Base-by-base conservation (phyloP, 2,113 vertebrate species). In the Dasypus novemcinctus region DNA sequence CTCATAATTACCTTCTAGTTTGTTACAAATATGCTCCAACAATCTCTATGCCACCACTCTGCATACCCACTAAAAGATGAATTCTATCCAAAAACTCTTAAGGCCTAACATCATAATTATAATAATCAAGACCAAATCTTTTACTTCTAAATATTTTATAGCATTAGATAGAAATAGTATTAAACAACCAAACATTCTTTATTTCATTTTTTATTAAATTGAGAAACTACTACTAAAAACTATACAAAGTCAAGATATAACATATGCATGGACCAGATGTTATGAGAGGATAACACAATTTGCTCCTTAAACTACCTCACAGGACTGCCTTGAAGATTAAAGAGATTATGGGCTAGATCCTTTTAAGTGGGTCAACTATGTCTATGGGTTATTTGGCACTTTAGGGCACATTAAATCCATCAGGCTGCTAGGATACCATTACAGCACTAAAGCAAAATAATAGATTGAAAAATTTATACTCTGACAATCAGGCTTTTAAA, bases 291-390 rank as follows among this genome's bases (percentile, higher is more conserved):
- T 93, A 78, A 87, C 74, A 69, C 90, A 84, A 72, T 95, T 93
- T 97, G 93, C 43, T 97, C 75, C 66, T 59, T 61, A 68, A 88
- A 96, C 74, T 68, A 74, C 94, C 87, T 92, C 92, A 76, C 68
- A 61, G 54, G 63, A 85, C 76, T 93, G 97, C 94, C 97, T 92
- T 78, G 12, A 95, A 97, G 97, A 97, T 97, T 96, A 97, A 97
- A 96, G 97, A 97, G 95, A 90, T 33, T 33, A 87, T 13, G 12
- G 64, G 20, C 23, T 54, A 79, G 59, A 78, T 75, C 66, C n/a
- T 84, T 75, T 71, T 84, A 33, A 76, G 90, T 46, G 57, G 41
- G 64, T 63, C 86, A 76, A 74, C 91, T 27, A 84, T 93, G 92
- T 90, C 84, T 78, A 76, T 43, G 46, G 80, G 61, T 90, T 69